Conservation (phyloP, 2,888 invertebrate species). For the Serrognathus titanus region DNA sequence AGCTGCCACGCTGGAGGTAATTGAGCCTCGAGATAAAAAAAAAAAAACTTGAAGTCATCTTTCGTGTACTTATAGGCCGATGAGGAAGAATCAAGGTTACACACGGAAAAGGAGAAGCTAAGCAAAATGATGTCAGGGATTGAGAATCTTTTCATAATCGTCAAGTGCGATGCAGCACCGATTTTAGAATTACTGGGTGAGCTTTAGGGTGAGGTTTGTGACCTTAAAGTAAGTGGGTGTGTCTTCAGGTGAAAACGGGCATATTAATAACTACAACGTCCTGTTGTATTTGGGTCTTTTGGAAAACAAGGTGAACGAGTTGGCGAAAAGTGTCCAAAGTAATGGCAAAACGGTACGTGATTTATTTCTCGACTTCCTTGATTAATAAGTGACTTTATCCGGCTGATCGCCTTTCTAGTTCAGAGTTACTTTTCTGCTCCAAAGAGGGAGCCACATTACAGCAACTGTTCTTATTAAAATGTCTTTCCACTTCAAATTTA, state of each 20-base stretch:
- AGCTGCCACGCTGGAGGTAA: conserved; percentile 47
- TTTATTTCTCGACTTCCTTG: background rate
- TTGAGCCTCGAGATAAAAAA: too few relatives aligned
- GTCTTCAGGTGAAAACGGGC: conserved; percentile 42
- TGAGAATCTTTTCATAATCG: conserved; percentile 55
- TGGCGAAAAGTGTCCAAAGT: conserved; percentile 55
- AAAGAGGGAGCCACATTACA: too few relatives aligned
- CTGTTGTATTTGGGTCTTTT: conserved; percentile 78
- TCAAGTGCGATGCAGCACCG: conserved; percentile 69
- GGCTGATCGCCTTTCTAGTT: too few relatives aligned
- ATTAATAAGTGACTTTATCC: too few relatives aligned
- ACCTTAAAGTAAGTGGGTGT: background rate
- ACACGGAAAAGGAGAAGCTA: conserved; percentile 35
- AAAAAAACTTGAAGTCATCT: too few relatives aligned
- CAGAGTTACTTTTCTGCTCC: too few relatives aligned
- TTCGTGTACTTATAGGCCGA: conserved; percentile 3
- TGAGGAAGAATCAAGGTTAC: conserved; percentile 16
- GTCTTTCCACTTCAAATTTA: too few relatives aligned
- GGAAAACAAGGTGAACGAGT: conserved; percentile 69
- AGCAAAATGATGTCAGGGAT: conserved; percentile 50
- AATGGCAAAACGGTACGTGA: conserved; percentile 30
- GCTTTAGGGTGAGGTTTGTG: conserved; percentile 39
- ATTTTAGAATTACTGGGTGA: conserved; percentile 68
- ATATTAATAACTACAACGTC: conserved; percentile 71
- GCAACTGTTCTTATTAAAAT: too few relatives aligned